Base-by-base conservation (phyloP, 2,888 invertebrate genomes). In the Dione juno region DNA sequence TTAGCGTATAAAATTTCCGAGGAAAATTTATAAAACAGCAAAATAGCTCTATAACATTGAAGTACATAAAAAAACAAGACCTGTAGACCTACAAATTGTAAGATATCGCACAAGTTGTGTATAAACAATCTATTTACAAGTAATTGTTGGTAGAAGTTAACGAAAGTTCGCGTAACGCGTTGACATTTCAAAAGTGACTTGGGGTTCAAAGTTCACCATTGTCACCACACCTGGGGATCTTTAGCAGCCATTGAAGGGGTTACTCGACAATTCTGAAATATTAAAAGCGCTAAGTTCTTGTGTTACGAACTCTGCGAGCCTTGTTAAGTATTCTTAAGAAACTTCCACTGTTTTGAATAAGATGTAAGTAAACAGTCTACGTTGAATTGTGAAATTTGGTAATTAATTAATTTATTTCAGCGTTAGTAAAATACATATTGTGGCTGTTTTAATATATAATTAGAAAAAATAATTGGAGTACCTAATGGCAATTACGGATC, bases 211-310 rank as follows among this genome's bases (percentile, higher is more conserved):
- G 59, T 58, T 40, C 14, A 1, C n/a, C 11, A 48, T 54, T 48
- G 76, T 79, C 78, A 79, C 82, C 81, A 83, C 84, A 86, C 82
- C 84, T 86, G 82, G 84, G 88, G 88, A 90, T 89, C 87, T 90
- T 88, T 88, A 90, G 82, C 84, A 88, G 88, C 82, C 88, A 88
- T 87, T 85, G 88, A 87, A 80, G 73, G 84, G 83, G 84, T 86
- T 85, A 85, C 83, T 81, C 77, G 77, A 81, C 83, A 82, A 83
- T 82, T 83, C 82, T 84, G 77, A 85, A 73, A 73, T 72, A 68
- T 73, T 74, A 72, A 72, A 69, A 70, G 68, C 70, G 61, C 52
- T 68, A 66, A 72, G 70, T 72, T 74, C 53, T 19, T 67, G 67
- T 70, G 70, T 68, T 63, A 45, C 72, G 48, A 72, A 74, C 70